phyloP scores from a whole-genome alignment of 2,797 vertebrate species.

The Rhinella marina region DNA sequence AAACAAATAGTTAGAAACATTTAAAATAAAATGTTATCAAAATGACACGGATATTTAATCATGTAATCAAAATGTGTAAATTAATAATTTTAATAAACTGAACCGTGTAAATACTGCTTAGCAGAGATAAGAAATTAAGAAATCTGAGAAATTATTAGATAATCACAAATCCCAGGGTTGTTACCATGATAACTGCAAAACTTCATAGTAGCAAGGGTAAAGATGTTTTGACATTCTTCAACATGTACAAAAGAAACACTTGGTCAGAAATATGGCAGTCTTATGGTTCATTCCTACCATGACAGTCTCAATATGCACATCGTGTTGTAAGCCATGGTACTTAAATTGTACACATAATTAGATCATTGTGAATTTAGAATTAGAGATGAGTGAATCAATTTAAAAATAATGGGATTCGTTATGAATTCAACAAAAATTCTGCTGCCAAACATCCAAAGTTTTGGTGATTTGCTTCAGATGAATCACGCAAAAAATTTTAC shows the following conservation, averaged over 20 bases:
- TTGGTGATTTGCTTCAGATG: no score
- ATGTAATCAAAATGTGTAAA: background rate
- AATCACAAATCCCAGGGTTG: constrained; percentile 5
- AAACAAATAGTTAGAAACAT: background rate
- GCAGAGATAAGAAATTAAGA: no score
- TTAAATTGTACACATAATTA: background rate
- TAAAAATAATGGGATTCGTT: background rate
- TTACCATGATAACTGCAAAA: constrained; percentile 4
- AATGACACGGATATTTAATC: background rate
- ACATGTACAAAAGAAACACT: constrained; percentile 21
- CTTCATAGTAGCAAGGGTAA: constrained; percentile 15
- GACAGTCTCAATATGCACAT: background rate
- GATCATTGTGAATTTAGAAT: background rate
- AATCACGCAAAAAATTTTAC: no score
- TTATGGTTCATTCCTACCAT: constrained; percentile 4
- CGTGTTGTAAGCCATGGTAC: background rate
- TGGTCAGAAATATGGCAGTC: constrained; percentile 33
- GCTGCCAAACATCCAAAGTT: no score
- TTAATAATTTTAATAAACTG: background rate
- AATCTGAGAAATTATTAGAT: background rate
- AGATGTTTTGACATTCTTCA: constrained; percentile 24
- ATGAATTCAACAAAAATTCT: no score
- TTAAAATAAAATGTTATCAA: background rate
- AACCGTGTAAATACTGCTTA: background rate
- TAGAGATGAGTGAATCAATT: background rate